phyloP scores from a whole-genome alignment of 2,113 vertebrate species.

The Dicerorhinus sumatrensis region DNA sequence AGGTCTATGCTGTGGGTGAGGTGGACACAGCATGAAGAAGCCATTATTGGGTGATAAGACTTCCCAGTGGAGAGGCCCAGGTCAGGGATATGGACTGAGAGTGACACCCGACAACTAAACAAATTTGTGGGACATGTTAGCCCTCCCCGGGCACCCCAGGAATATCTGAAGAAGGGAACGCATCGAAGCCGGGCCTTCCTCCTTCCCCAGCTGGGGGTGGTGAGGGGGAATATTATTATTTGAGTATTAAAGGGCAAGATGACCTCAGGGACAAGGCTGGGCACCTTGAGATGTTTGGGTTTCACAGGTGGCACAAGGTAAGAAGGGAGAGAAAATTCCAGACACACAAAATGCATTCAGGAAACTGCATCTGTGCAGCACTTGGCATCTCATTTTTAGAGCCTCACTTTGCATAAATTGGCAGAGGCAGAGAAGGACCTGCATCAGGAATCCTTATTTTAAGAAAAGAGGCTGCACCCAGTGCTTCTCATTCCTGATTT shows the following conservation, averaged over 20 bases:
- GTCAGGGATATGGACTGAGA: not conserved
- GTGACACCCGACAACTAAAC: not conserved
- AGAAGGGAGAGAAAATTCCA: not conserved
- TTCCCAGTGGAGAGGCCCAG: not conserved
- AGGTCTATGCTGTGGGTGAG: not conserved
- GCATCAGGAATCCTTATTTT: slow-evolving; percentile 77
- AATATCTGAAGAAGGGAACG: not conserved
- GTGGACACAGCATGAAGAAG: not conserved
- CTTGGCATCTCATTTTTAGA: slow-evolving; percentile 45
- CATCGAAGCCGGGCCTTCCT: not conserved
- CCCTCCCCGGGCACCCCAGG: not conserved
- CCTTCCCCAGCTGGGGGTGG: not conserved
- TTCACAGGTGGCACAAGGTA: not conserved
- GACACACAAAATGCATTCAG: not conserved
- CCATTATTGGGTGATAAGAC: not conserved
- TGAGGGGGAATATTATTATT: not conserved
- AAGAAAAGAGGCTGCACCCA: slow-evolving; percentile 76
- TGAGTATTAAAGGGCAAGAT: not conserved
- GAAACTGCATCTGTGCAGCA: not conserved
- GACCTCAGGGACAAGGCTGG: not conserved
- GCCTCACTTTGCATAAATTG: slow-evolving; percentile 54
- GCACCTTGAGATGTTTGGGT: not conserved
- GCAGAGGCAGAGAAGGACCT: slow-evolving; percentile 74
- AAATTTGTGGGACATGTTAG: not conserved
- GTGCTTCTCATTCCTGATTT: slow-evolving; percentile 58